Evolutionary conservation across 2,113 vertebrate species (phyloP).

Genomic region (Gila orcuttii): DNA sequence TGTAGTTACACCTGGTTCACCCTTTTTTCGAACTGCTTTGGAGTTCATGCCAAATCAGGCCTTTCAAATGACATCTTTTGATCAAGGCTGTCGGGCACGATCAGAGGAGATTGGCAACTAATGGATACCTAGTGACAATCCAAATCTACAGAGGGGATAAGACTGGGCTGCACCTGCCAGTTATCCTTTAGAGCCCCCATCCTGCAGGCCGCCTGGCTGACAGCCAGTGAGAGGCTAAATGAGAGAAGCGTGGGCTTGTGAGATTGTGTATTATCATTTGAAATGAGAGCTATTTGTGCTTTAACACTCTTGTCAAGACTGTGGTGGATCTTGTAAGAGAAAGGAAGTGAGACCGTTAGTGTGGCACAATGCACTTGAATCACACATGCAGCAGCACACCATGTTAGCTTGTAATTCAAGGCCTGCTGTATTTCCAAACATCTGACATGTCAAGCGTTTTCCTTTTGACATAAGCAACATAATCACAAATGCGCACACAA

Average conservation of each 20-base stretch:
- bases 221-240: conserved; percentile 91
- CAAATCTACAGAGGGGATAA: conserved; percentile 98
- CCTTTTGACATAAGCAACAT: conserved; percentile 46
- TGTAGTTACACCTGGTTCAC: conserved; percentile 99
- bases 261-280: conserved; percentile 99
- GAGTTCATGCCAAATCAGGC: conserved; percentile 95
- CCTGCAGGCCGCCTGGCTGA: conserved; percentile 89
- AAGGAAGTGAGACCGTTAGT: conserved; percentile 5
- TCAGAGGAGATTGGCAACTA: conserved; percentile 99
- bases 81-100: conserved; percentile 99
- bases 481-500: conserved; percentile 32
- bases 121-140: conserved; percentile 99
- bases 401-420: conserved; percentile 20
- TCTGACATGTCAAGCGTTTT: conserved; percentile 37
- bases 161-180: conserved; percentile 97
- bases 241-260: conserved; percentile 88
- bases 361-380: conserved; percentile 19
- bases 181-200: conserved; percentile 96
- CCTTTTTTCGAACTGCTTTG: conserved; percentile 96
- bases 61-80: conserved; percentile 95
- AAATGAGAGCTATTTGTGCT: conserved; percentile 99
- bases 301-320: conserved; percentile 97
- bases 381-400: conserved; percentile 29
- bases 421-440: conserved; percentile 31
- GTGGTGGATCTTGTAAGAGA: conserved; percentile 63